phyloP scores from a whole-genome alignment of 2,113 vertebrate species.

The Trachemys scripta region DNA sequence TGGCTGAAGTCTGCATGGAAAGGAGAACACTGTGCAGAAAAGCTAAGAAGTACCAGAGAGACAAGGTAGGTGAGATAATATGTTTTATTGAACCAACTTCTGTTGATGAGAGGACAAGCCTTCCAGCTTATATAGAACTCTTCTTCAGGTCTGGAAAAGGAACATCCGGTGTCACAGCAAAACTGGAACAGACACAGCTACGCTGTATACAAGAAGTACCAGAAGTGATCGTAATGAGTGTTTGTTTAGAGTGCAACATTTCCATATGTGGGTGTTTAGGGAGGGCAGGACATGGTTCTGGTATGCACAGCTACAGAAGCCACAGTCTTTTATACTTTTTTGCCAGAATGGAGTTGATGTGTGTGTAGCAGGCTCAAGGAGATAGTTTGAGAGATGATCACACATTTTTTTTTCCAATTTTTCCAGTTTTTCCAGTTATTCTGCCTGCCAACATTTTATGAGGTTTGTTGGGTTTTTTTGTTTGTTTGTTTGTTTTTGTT shows the following conservation, averaged over 20 bases:
- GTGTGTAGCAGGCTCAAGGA: neutral
- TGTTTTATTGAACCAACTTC: neutral
- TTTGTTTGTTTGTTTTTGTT: neutral
- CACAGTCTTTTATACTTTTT: neutral
- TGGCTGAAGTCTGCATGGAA: neutral
- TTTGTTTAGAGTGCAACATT: neutral
- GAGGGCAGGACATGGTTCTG: neutral
- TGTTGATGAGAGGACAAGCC: neutral
- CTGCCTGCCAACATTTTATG: neutral
- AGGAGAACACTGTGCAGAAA: accelerated
- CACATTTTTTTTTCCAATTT: neutral
- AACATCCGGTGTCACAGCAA: neutral
- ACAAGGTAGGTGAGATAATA: neutral
- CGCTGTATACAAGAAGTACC: neutral
- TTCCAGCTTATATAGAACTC: neutral
- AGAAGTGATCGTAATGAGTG: neutral
- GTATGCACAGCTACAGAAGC: neutral
- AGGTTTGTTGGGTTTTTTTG: neutral
- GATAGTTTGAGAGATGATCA: neutral
- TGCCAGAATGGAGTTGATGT: neutral
- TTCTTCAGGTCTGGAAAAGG: neutral
- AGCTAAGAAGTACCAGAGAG: neutral
- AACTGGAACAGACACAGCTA: neutral
- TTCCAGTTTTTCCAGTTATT: neutral
- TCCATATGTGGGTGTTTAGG: neutral